A percentile compares a stretch with the other conserved stretches of the same genome.
Conservation (phyloP, 1,140 invertebrate genomes). For the Hyles euphorbiae region DNA sequence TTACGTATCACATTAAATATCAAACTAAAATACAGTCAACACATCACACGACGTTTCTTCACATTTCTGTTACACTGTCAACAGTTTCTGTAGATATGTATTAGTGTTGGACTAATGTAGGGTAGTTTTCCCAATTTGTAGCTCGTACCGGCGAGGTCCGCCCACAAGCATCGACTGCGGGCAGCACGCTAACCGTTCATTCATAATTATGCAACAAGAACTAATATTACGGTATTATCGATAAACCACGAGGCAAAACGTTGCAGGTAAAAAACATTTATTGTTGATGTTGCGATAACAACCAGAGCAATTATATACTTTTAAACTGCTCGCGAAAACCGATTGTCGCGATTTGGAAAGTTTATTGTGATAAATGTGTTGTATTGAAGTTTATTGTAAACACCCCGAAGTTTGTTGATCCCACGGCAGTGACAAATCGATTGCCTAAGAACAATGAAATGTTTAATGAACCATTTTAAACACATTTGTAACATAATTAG, state of each 20-base stretch:
- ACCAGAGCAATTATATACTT: constrained; percentile 15
- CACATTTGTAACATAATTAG: too few species aligned
- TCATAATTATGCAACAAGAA: constrained; percentile 50
- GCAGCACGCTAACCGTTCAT: constrained; percentile 29
- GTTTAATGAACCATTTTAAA: too few species aligned
- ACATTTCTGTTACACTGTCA: too few species aligned
- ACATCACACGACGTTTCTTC: too few species aligned
- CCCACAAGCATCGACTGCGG: constrained; percentile 36
- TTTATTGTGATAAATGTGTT: not conserved
- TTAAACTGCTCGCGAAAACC: not conserved
- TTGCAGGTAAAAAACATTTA: constrained; percentile 12
- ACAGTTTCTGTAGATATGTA: too few species aligned
- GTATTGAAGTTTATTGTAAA: not conserved
- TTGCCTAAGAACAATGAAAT: too few species aligned
- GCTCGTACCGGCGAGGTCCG: constrained; percentile 35
- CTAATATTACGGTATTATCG: constrained; percentile 51
- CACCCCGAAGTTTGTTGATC: too few species aligned
- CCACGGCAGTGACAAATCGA: too few species aligned
- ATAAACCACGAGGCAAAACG: constrained; percentile 30
- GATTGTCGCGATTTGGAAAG: constrained; percentile 5
- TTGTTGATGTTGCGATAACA: constrained; percentile 14
- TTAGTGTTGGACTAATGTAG: not conserved
- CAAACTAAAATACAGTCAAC: too few species aligned
- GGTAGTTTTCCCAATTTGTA: constrained; percentile 10
- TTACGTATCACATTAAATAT: too few species aligned